Evolutionary conservation across 2,888 invertebrate species (phyloP).

Genomic region (Eurytoma adleriae): DNA sequence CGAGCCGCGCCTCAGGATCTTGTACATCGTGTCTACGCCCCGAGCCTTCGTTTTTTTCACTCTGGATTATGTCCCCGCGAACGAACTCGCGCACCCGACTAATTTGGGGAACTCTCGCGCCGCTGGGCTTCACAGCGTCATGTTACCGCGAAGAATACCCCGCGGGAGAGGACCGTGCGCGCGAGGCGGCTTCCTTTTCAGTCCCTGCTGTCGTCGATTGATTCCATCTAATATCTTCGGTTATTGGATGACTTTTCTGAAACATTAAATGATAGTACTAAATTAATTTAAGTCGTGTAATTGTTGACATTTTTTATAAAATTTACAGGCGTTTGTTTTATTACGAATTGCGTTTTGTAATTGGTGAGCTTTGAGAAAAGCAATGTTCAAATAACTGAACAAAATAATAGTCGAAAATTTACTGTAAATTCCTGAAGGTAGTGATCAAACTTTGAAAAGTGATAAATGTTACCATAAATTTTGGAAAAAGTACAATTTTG

Average conservation of each 20-base stretch:
- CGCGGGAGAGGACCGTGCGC: neutral
- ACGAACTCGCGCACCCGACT: neutral
- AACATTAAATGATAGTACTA: neutral
- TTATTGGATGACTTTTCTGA: neutral
- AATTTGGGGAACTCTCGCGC: neutral
- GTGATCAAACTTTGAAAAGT: too few species aligned
- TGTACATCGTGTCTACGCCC: slow-evolving; percentile 69
- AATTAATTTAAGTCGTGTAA: too few species aligned
- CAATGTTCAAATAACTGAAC: too few species aligned
- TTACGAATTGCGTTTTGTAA: too few species aligned
- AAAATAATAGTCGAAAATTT: too few species aligned
- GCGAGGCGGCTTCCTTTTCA: slow-evolving; percentile 7
- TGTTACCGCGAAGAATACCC: slow-evolving; percentile 4
- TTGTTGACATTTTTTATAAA: too few species aligned
- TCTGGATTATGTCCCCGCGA: neutral
- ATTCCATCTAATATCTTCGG: slow-evolving; percentile 57
- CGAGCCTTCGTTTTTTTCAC: slow-evolving; percentile 7
- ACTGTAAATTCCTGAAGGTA: too few species aligned
- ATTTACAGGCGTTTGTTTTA: too few species aligned
- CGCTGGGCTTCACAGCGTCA: slow-evolving; percentile 14
- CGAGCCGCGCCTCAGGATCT: slow-evolving; percentile 75
- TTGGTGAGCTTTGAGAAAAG: too few species aligned
- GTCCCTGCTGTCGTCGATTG: slow-evolving; percentile 53
- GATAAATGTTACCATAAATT: too few species aligned
- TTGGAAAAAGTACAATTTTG: too few species aligned